These are phyloP conservation scores for Columba livia DNA, from an alignment of 2,113 vertebrate species.

Conservation along the genomic window DNA sequence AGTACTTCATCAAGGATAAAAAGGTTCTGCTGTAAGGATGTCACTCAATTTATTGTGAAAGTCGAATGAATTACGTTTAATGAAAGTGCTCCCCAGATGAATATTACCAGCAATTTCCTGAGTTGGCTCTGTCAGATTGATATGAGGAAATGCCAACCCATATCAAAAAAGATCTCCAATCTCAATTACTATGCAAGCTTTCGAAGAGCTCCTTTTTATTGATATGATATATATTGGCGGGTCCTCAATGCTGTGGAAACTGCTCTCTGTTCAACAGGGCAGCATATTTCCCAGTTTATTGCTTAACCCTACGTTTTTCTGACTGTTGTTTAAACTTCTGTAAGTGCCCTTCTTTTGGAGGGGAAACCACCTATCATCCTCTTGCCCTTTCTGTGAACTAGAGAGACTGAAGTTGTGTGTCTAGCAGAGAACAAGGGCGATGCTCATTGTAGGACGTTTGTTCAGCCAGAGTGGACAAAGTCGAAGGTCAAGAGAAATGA, in stretches of 20 bases:
- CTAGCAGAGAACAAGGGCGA: neutral
- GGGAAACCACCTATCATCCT: neutral
- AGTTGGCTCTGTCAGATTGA: conserved; percentile 81
- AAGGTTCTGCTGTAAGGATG: conserved; percentile 82
- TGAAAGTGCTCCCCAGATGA: conserved; percentile 87
- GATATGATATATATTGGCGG: conserved; percentile 58
- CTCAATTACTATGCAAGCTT: conserved; percentile 76
- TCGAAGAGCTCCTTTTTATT: conserved; percentile 63
- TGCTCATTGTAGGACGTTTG: neutral
- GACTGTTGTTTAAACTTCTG: conserved; percentile 45
- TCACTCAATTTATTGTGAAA: conserved; percentile 89
- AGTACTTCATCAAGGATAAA: conserved; percentile 87
- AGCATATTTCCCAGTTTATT: conserved; percentile 32
- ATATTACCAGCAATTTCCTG: conserved; percentile 86
- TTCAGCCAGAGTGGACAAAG: conserved; percentile 16
- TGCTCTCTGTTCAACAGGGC: conserved; percentile 36
- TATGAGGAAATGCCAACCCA: conserved; percentile 79
- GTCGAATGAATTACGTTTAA: conserved; percentile 88
- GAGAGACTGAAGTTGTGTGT: neutral
- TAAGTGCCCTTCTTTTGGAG: neutral
- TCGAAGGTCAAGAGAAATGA: conserved; percentile 34
- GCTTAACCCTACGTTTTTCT: conserved; percentile 38
- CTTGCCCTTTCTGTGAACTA: neutral
- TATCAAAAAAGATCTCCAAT: conserved; percentile 75
- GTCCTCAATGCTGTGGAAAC: conserved; percentile 35